These are phyloP conservation scores for Meteorus colon DNA, from an alignment of 2,888 invertebrate genomes.

Conservation along the genomic window DNA sequence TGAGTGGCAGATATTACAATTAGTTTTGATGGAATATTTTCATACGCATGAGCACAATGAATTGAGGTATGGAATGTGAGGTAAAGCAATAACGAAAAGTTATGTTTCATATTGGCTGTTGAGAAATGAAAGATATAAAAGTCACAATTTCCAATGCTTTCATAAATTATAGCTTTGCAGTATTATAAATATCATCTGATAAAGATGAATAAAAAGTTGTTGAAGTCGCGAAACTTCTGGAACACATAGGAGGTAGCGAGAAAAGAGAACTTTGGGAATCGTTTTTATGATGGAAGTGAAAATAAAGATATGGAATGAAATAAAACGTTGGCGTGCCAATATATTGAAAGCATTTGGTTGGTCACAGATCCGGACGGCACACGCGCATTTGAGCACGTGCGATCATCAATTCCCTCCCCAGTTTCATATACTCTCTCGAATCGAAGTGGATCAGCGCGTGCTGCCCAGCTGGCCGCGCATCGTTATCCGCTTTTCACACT, in stretches of 20 bases:
- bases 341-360: conserved; percentile 12
- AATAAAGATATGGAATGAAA: neutral
- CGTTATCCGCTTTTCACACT: conserved; percentile 38
- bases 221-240: too few relatives aligned
- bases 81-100: too few relatives aligned
- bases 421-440: conserved; percentile 27
- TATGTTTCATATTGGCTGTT: too few relatives aligned
- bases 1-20: neutral
- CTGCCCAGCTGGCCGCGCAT: conserved; percentile 34
- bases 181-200: too few relatives aligned
- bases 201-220: too few relatives aligned
- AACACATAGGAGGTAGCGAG: neutral
- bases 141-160: too few relatives aligned
- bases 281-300: too few relatives aligned
- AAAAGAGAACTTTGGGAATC: neutral
- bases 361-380: neutral
- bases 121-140: too few relatives aligned
- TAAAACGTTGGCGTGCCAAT: conserved; percentile 8
- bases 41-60: too few relatives aligned
- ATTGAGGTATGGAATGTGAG: too few relatives aligned
- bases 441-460: conserved; percentile 39
- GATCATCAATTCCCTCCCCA: conserved; percentile 23
- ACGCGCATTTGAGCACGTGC: conserved; percentile 25
- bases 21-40: neutral
- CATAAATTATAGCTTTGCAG: too few relatives aligned